Evolutionary conservation across 1,140 invertebrate genomes (phyloP).

Genomic region (Cyphomyrmex costatus): DNA sequence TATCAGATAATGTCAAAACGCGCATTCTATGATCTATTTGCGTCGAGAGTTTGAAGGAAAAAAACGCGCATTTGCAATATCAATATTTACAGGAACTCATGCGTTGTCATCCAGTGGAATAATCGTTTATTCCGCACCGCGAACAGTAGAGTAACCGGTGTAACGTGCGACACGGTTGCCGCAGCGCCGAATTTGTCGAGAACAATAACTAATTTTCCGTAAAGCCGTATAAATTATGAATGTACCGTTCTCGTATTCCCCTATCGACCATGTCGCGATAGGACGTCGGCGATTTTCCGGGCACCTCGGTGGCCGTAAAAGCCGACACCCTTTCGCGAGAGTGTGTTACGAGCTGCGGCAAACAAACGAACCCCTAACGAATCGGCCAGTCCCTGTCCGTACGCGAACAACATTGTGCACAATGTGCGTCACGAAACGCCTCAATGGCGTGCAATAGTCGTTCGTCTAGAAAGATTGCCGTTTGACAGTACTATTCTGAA

Average conservation of each 20-base stretch:
- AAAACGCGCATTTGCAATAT: not conserved
- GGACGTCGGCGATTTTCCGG: slow-evolving; percentile 6
- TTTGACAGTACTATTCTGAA: not conserved
- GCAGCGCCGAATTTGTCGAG: slow-evolving; percentile 72
- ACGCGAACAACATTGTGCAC: slow-evolving; percentile 21
- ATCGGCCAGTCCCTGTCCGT: not conserved
- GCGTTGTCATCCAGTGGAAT: slow-evolving; percentile 4
- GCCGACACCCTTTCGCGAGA: slow-evolving; percentile 42
- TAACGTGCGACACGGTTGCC: not conserved
- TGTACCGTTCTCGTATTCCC: slow-evolving; percentile 28
- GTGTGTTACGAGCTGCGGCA: slow-evolving; percentile 41
- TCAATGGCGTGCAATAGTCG: slow-evolving; percentile 11
- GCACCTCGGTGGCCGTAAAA: slow-evolving; percentile 29
- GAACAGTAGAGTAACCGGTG: not conserved
- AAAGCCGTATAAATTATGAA: slow-evolving; percentile 80
- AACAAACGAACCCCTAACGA: slow-evolving; percentile 55
- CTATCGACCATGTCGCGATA: not conserved
- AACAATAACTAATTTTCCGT: slow-evolving; percentile 79
- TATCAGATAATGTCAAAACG: not conserved
- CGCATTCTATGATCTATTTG: not conserved
- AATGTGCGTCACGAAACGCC: slow-evolving; percentile 29
- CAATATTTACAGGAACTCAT: slow-evolving; percentile 30
- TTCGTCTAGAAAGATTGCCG: not conserved
- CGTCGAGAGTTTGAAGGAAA: not conserved
- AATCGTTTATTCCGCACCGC: slow-evolving; percentile 33